Conservation (phyloP, 2,797 vertebrate genomes). For the Philypnodon macrostomus region DNA sequence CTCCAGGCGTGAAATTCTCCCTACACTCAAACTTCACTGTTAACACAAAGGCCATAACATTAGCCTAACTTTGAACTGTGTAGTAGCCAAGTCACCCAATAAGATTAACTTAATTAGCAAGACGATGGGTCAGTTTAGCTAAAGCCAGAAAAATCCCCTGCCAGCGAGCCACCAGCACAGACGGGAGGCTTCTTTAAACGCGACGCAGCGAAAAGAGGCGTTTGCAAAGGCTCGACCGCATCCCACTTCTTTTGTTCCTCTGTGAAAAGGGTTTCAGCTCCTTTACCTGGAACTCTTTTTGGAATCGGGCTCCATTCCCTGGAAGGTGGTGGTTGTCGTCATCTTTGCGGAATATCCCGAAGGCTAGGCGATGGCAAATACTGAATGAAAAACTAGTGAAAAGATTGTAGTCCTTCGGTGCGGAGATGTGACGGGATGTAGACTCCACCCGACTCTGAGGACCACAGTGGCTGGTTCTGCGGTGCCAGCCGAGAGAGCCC, state of each 20-base stretch:
- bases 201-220: slow-evolving; percentile 27
- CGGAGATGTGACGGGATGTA: slow-evolving; percentile 59
- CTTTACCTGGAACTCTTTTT: slow-evolving; percentile 83
- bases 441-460: slow-evolving; percentile 80
- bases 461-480: slow-evolving; percentile 57
- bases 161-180: slow-evolving; percentile 19
- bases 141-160: slow-evolving; percentile 51
- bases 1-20: background rate
- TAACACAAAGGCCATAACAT: slow-evolving; percentile 10
- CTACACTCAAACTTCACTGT: background rate
- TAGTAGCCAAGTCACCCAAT: slow-evolving; percentile 34
- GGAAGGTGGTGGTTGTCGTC: slow-evolving; percentile 80
- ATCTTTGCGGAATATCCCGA: slow-evolving; percentile 57
- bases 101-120: slow-evolving; percentile 68
- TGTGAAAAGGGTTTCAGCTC: slow-evolving; percentile 16
- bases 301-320: slow-evolving; percentile 77
- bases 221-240: slow-evolving; percentile 51
- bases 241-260: slow-evolving; percentile 80
- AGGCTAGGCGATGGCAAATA: slow-evolving; percentile 27
- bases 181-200: slow-evolving; percentile 8
- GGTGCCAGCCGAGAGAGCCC: slow-evolving; percentile 62
- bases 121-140: slow-evolving; percentile 58
- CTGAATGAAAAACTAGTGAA: slow-evolving; percentile 41
- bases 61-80: slow-evolving; percentile 33
- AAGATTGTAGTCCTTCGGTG: slow-evolving; percentile 38